These are phyloP conservation scores for Procambarus virginalis DNA, from an alignment of 1,140 invertebrate genomes.

Conservation along the genomic window DNA sequence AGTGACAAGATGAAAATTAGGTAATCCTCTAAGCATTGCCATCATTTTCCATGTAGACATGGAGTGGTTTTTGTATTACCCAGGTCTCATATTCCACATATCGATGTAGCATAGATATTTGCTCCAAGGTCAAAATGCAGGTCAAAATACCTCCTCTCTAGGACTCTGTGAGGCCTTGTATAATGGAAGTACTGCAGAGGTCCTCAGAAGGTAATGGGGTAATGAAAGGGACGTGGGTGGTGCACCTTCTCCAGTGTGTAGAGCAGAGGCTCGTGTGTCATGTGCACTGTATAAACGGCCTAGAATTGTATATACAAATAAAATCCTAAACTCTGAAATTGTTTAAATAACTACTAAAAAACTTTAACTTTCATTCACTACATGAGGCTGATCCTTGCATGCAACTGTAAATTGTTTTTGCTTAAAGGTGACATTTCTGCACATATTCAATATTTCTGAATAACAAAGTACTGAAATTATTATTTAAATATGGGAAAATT, in stretches of 20 bases:
- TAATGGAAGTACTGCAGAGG: slow-evolving; percentile 43
- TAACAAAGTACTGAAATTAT: too few species aligned
- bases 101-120: slow-evolving; percentile 52
- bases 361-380: too few species aligned
- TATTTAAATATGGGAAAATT: too few species aligned
- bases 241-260: slow-evolving; percentile 30
- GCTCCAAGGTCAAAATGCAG: slow-evolving; percentile 33
- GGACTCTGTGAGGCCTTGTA: slow-evolving; percentile 60
- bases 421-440: too few species aligned
- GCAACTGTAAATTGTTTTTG: too few species aligned
- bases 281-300: slow-evolving; percentile 67
- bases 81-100: slow-evolving; percentile 54
- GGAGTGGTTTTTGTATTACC: slow-evolving; percentile 10
- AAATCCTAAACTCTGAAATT: slow-evolving; percentile 42
- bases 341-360: slow-evolving; percentile 4
- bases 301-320: slow-evolving; percentile 65
- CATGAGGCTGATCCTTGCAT: too few species aligned
- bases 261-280: slow-evolving; percentile 43
- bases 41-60: background rate
- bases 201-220: slow-evolving; percentile 42
- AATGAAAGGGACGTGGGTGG: slow-evolving; percentile 25
- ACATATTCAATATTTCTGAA: too few species aligned
- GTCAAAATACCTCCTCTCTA: slow-evolving; percentile 32
- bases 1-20: background rate
- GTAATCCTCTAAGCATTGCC: background rate